A percentile compares a stretch with the other conserved stretches of the same genome.
phyloP scores from a whole-genome alignment of 2,888 invertebrate species.

The Aricia artaxerxes region DNA sequence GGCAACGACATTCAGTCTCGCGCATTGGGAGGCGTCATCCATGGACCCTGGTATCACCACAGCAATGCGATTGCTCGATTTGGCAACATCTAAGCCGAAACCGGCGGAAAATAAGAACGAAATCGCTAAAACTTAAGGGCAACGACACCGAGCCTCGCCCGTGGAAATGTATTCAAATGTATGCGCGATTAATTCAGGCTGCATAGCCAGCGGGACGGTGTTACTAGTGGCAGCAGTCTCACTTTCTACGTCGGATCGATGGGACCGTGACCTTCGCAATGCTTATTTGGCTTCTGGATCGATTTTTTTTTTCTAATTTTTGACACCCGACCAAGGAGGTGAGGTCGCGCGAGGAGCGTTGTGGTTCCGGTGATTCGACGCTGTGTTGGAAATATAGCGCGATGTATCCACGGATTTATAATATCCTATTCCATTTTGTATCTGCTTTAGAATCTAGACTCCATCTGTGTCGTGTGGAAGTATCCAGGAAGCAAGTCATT shows the following conservation, averaged over 20 bases:
- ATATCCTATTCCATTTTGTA: background rate
- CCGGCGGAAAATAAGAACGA: constrained; percentile 52
- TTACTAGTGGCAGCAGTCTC: constrained; percentile 80
- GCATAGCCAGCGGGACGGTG: constrained; percentile 80
- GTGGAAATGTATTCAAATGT: constrained; percentile 76
- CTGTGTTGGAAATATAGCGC: background rate
- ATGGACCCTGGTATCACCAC: background rate
- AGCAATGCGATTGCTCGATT: background rate
- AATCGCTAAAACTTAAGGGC: constrained; percentile 78
- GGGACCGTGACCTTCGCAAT: constrained; percentile 78
- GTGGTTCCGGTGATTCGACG: background rate
- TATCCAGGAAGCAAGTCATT: no score
- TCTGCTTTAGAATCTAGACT: no score
- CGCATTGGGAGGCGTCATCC: constrained; percentile 32
- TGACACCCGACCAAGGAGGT: constrained; percentile 21
- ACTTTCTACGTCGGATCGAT: constrained; percentile 80
- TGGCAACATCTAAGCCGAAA: background rate
- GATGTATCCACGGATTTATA: background rate
- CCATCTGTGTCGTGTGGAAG: no score
- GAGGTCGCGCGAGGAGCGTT: constrained; percentile 1
- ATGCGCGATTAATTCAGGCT: constrained; percentile 82
- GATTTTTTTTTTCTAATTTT: constrained; percentile 56
- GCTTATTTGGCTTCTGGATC: constrained; percentile 71
- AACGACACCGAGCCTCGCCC: constrained; percentile 73
- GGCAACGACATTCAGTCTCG: constrained; percentile 75